A percentile compares a stretch with the other conserved stretches of the same genome.
phyloP scores from a whole-genome alignment of 2,888 invertebrate genomes.

The Thereva unica region DNA sequence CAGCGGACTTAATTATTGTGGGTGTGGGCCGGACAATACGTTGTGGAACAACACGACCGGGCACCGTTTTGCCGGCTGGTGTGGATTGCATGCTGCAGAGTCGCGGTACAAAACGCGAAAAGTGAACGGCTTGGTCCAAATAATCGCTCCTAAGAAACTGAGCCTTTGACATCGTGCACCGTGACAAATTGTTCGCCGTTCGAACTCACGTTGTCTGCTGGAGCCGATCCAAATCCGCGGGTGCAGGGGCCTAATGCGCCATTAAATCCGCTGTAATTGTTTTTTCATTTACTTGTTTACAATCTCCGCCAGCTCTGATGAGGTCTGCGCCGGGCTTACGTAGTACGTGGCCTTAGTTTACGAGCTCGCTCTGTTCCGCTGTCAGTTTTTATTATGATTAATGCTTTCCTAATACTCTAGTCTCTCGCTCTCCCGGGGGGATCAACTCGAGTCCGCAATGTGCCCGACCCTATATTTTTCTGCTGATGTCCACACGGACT shows the following conservation, averaged over 20 bases:
- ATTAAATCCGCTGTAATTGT: constrained; percentile 9
- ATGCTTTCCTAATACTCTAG: constrained; percentile 31
- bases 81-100: constrained; percentile 11
- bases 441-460: background rate
- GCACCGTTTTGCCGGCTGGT: background rate
- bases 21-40: constrained; percentile 24
- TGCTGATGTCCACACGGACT: background rate
- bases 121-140: constrained; percentile 23
- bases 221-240: constrained; percentile 13
- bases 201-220: background rate
- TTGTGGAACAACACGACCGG: constrained; percentile 2
- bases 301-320: constrained; percentile 3
- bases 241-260: background rate
- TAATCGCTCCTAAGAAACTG: background rate
- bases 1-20: constrained; percentile 29
- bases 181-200: background rate
- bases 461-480: too few relatives aligned
- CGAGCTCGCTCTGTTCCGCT: background rate
- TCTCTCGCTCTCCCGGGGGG: background rate
- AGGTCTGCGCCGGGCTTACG: constrained; percentile 3
- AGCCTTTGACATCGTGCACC: too few relatives aligned
- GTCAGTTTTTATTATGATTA: constrained; percentile 34
- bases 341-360: constrained; percentile 6
- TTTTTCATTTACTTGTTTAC: constrained; percentile 5
- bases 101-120: constrained; percentile 13